Base-by-base conservation (phyloP, 1,140 invertebrate genomes). In the Stenopsyche tienmushanensis region DNA sequence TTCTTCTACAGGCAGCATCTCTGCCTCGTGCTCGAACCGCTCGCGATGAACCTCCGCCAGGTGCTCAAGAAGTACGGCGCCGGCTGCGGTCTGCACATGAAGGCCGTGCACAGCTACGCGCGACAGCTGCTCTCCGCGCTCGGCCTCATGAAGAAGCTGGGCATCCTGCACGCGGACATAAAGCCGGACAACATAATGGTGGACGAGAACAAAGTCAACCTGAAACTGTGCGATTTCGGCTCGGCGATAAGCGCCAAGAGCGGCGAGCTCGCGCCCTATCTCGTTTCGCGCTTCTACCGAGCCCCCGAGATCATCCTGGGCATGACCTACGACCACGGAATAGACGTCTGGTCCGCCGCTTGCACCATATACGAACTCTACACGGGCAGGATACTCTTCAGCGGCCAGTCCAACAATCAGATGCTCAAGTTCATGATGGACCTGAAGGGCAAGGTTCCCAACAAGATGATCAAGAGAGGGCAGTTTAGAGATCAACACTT, bases 391-490 rank as follows among this genome's bases (percentile, higher is more conserved):
- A 99, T 99, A 59, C 88, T 99, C 83, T 99, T 99, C 76, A 90
- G 94, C 60, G 98, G 98, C 2, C 97, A 97, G 79, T 95, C 95
- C 0, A 99, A 99, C 80, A 99, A 99, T 80, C 92, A 99, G 82
- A 99, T 99, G 98, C 83, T 99, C 21, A 99, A 99, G 77, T 93
- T 92, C 74, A 98, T 99, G 75, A 99, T 99, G 96, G 98, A 99
- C 74, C 80, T 99, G 2, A 99, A 98, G 76, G 98, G 97, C 18
- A 97, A 96, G 80, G 92, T 99, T 80, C 95, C 97, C 0, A 99
- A 99, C 78, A 97, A 97, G 77, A 82, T 99, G 18, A 91, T 99
- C 63, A 86, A 96, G 65, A 98, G 97, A 78, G 95, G 94, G 18
- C 86, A 88, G 49, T 98, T 98, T 75, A 94, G 90, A 76, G 96